Evolutionary conservation across 2,888 invertebrate genomes (phyloP), one percentile per base, ranked within the genome.

Genomic region (Serripes groenlandicus): DNA sequence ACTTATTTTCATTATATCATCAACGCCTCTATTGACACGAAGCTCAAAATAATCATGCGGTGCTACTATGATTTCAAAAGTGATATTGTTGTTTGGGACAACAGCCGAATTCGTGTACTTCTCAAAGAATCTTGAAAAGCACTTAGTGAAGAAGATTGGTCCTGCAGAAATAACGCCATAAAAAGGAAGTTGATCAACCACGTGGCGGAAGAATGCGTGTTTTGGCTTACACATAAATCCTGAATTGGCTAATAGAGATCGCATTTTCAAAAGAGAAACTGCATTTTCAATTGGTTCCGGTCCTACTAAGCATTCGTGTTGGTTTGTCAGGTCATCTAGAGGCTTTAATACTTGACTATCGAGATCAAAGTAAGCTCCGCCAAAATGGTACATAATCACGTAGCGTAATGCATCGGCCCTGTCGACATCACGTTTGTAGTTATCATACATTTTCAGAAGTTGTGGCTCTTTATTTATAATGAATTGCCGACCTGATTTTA

Each of bases 291-390:
- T 88, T n/a, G 91, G 92, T 79, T 92, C 92, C 75, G 91, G 90
- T 7, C 89, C 88, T 32, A 92, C 58, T 58, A 91, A 88, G 76
- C 91, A 91, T 4, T 85, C 70, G 76, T 90, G 89, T 70, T 89
- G 87, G 21, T 62, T 69, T 11, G 83, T 70, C 11, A 90, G 62
- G 0, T 88, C 88, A 35, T 90, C 89, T 7, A 93, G 42, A 2
- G 92, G 88, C 52, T 84, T 83, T 1, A 93, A 75, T 66, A 89
- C 89, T 75, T 93, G 91, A 85, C 92, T 88, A 60, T 93, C 93
- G 78, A 93, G 78, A 71, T 93, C 93, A 0, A 89, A 90, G 82
- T 93, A 93, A 0, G 93, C 82, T 7, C 93, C 93, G 9, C 93
- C 93, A 85, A 88, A 92, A 60, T 92, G 90, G 75, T 92, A 88